These are phyloP conservation scores for Ochropleura leucogaster DNA, from an alignment of 2,888 invertebrate genomes.

Conservation along the genomic window DNA sequence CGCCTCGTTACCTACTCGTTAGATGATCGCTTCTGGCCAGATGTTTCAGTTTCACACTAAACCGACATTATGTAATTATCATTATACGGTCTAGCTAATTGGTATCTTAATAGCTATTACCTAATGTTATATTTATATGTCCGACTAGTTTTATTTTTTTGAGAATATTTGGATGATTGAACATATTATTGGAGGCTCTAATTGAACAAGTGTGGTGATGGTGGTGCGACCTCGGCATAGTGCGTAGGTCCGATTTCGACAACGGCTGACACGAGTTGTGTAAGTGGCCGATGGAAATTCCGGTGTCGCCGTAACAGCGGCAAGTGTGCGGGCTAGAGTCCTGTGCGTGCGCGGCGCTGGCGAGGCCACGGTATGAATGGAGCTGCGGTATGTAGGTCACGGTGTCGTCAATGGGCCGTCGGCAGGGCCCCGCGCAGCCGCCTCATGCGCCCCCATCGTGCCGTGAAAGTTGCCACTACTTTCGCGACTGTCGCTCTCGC, in stretches of 20 bases:
- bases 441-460: constrained; percentile 87
- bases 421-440: constrained; percentile 86
- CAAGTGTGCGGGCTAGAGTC: constrained; percentile 81
- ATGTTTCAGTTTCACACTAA: constrained; percentile 69
- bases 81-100: constrained; percentile 57
- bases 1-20: constrained; percentile 48
- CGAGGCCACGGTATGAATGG: constrained; percentile 89
- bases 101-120: constrained; percentile 59
- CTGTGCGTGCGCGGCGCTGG: constrained; percentile 79
- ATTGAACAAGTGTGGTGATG: constrained; percentile 88
- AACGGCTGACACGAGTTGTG: constrained; percentile 81
- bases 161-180: constrained; percentile 73
- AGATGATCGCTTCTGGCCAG: constrained; percentile 69
- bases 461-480: constrained; percentile 90
- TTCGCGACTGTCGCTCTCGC: constrained; percentile 85
- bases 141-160: constrained; percentile 49
- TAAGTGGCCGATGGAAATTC: constrained; percentile 86
- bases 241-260: constrained; percentile 83
- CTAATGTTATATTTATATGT: constrained; percentile 57
- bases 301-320: constrained; percentile 79
- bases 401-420: constrained; percentile 90
- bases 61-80: constrained; percentile 62
- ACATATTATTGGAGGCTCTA: constrained; percentile 81
- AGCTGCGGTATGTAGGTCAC: constrained; percentile 89
- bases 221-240: constrained; percentile 81